phyloP scores from a whole-genome alignment of 2,888 invertebrate species.

The Chrysina gloriosa region DNA sequence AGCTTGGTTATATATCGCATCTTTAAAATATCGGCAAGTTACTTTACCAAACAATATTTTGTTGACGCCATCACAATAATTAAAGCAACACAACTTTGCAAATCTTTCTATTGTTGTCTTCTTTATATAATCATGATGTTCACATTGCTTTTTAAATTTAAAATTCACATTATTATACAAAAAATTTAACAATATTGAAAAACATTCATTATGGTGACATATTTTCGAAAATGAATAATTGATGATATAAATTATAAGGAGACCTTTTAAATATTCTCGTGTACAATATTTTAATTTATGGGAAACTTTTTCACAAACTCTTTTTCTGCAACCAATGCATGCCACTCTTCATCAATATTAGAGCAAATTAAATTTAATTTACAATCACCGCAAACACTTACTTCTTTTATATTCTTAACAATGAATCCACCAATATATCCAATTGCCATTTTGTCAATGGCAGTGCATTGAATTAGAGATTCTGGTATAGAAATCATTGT shows the following conservation, averaged over 20 bases:
- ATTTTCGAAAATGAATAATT: neutral
- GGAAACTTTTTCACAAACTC: neutral
- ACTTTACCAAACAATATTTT: neutral
- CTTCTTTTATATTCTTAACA: neutral
- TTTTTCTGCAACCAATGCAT: neutral
- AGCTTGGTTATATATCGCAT: neutral
- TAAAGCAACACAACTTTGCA: neutral
- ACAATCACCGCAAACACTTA: neutral
- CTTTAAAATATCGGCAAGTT: neutral
- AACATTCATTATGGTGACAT: neutral
- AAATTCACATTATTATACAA: neutral
- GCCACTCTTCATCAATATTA: neutral
- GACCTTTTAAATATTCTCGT: neutral
- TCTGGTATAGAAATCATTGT: too few species aligned
- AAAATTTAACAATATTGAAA: neutral
- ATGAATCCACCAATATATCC: neutral
- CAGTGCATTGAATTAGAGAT: too few species aligned
- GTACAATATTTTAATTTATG: neutral
- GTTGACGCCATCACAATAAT: neutral
- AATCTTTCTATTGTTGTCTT: neutral
- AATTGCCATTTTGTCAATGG: neutral
- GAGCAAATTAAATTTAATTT: neutral
- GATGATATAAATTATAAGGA: neutral
- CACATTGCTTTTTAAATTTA: neutral
- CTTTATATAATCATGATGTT: neutral